A percentile compares a stretch with the other conserved stretches of the same genome.
Evolutionary conservation across 2,113 vertebrate genomes (phyloP).

Genomic region (Alouatta palliata): DNA sequence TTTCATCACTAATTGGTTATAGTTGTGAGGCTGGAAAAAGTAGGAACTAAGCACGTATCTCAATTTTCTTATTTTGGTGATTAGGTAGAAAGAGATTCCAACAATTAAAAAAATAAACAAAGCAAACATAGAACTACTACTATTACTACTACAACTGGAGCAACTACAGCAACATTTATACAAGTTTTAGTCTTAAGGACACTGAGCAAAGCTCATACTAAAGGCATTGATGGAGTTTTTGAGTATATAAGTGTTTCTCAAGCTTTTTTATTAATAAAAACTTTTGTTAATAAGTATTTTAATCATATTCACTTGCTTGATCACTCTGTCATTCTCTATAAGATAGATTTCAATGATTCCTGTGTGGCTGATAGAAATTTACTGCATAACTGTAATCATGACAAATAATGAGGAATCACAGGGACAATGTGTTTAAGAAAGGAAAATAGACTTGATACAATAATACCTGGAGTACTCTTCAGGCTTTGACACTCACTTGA

Average conservation of each 20-base stretch:
- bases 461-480: neutral
- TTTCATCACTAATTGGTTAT: neutral
- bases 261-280: conserved; percentile 5
- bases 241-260: neutral
- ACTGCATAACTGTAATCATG: neutral
- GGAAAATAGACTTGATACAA: conserved; percentile 13
- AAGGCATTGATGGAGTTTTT: neutral
- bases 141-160: neutral
- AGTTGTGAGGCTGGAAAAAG: neutral
- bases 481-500: neutral
- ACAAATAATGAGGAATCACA: conserved; percentile 15
- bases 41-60: neutral
- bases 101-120: neutral
- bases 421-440: neutral
- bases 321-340: neutral
- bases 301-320: neutral
- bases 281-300: conserved; percentile 13
- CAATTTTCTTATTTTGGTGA: neutral
- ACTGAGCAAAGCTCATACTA: neutral
- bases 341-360: neutral
- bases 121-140: neutral
- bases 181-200: neutral
- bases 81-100: neutral
- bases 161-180: neutral
- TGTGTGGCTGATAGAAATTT: neutral